Evolutionary conservation across 2,113 vertebrate genomes (phyloP), one percentile per base, ranked within the genome.

Genomic region (Antechinus flavipes): DNA sequence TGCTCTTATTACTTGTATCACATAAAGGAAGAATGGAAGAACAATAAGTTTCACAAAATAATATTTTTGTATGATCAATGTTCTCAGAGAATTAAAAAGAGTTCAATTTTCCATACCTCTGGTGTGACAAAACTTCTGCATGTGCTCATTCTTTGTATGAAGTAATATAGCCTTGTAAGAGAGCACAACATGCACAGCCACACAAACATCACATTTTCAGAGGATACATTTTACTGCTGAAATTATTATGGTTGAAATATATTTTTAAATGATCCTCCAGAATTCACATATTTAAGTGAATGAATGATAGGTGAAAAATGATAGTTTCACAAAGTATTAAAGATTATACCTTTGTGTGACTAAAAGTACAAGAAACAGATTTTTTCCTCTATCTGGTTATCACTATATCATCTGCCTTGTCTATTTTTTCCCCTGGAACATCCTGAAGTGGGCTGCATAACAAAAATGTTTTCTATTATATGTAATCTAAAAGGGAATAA

Each of bases 401-500:
- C 30, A 76, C 27, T 93, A 8, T 91, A 93, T 94, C 55, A 54
- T 91, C 58, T 19, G 11, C 89, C 91, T 93, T 92, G 49, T 93
- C 47, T 93, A 0, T 19, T 58, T 94, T 96, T 93, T 94, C 12
- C 50, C 93, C 93, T 61, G 1, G 26, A 96, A 11, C 53, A 27
- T 35, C n/a, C 46, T 89, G 68, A 10, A 90, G 89, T 24, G 16
- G 58, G 76, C 94, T 47, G 0, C 52, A 47, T 49, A 90, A 91
- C 42, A 96, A 42, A 96, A 97, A 93, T 22, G n/a, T 92, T 97
- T 97, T 95, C 47, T 56, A 96, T 96, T 95, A 93, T 30, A 47
- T 42, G 27, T 84, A 97, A 96, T 94, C 96, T 91, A 93, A 97
- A 98, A 94, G 2, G 54, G 84, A 95, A 11, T 58, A 95, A 93